Evolutionary conservation across 2,797 vertebrate genomes (phyloP), one percentile per base, ranked within the genome.

Genomic region (Schizopygopsis pylzovi): DNA sequence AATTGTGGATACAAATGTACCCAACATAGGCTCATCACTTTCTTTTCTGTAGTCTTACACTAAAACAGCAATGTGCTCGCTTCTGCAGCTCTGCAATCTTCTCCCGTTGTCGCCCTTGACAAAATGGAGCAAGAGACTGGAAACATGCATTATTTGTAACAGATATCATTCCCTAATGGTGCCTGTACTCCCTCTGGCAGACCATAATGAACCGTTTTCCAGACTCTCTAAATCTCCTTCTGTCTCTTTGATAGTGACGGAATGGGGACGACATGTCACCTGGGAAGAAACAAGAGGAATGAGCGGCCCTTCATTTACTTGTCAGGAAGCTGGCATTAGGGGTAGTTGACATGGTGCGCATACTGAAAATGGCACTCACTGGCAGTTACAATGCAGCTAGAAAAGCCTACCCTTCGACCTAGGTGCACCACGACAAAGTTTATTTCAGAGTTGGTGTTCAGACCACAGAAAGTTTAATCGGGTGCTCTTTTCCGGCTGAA

Each of bases 121-220:
- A 87, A 93, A 93, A 94, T 84, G 71, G 91, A 92, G 91, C 91
- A 91, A 84, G 88, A 93, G 91, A 90, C 91, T 71, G 82, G 90
- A 91, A 92, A 93, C 95, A 95, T 95, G 94, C 94, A 95, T 96
- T 96, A 96, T 95, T 95, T 92, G 94, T 93, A 95, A 95, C 92
- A 75, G 92, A 95, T 94, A 95, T 93, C 91, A 89, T 92, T 92
- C 92, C 93, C 92, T 95, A 95, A 95, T 95, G 94, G 93, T 87
- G 91, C 92, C 92, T 93, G 90, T 87, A 83, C 91, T 94, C 92
- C 94, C 93, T 83, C 90, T 85, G 94, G 92, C 93, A 92, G 93
- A 91, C 92, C 91, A 89, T 96, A 95, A 96, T 95, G 95, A 94
- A 94, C 90, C 91, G 87, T 94, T 93, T 95, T 93, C 92, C 92